Conservation (phyloP, 2,888 invertebrate species). For the Zootermopsis nevadensis region DNA sequence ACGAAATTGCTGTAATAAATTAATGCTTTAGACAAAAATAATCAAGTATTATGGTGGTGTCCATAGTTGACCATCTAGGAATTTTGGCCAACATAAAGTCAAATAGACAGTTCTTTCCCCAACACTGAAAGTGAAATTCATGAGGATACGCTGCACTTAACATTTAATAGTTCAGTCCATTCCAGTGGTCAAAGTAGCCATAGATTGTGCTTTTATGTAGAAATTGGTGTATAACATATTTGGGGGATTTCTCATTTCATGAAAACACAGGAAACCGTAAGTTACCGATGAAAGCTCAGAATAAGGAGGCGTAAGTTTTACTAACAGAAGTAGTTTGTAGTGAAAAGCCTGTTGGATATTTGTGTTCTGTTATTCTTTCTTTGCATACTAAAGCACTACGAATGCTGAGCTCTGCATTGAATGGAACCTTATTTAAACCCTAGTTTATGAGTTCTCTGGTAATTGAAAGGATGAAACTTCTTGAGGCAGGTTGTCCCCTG, state of each 20-base stretch:
- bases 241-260: conserved; percentile 59
- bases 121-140: not conserved
- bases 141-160: not conserved
- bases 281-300: conserved; percentile 60
- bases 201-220: conserved; percentile 21
- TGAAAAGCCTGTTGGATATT: conserved; percentile 9
- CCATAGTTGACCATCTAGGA: too few species aligned
- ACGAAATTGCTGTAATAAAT: too few species aligned
- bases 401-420: not conserved
- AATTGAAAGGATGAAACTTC: not conserved
- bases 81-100: too few species aligned
- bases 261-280: conserved; percentile 79
- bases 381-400: not conserved
- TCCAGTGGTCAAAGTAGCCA: conserved; percentile 13
- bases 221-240: conserved; percentile 28
- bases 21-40: too few species aligned
- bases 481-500: not conserved
- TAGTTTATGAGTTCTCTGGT: not conserved
- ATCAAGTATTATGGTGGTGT: too few species aligned
- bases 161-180: not conserved
- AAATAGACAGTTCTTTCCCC: too few species aligned
- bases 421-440: not conserved
- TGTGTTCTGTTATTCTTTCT: conserved; percentile 1
- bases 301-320: conserved; percentile 38
- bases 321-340: conserved; percentile 27